Base-by-base conservation (phyloP, 2,113 vertebrate genomes). In the Caranx ignobilis region DNA sequence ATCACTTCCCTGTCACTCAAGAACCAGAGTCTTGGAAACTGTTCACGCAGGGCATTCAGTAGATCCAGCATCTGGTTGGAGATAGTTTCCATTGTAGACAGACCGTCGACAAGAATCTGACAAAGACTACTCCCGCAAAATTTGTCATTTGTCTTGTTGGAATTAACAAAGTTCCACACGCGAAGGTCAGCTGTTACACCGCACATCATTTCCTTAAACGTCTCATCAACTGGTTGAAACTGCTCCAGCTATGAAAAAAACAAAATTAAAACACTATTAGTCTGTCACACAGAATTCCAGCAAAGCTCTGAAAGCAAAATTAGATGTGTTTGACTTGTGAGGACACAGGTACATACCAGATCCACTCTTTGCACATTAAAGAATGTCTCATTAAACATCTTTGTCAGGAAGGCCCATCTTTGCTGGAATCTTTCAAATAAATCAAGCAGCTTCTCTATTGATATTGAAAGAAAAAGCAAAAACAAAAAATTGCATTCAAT, bases 1-100 rank as follows among this genome's bases (percentile, higher is more conserved):
- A 96, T 92, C 31, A 96, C 69, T 71, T 98, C 96, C 15, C 85
- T 87, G 34, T 96, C 87, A 45, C 95, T 96, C 57, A 98, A 94
- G 85, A 96, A 96, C 88, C 92, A 96, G 13, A 98, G 93, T 71
- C 96, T 95, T 48, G 95, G 95, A 70, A 95, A 97, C 55, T 81
- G 76, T 32, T 75, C 35, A 35, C 95, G 90, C 3, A 93, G 64
- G 2, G 77, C 66, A 21, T 95, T 93, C 13, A 96, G 81, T 31
- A 95, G 79, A 0, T 87, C 77, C 26, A 85, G 47, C 82, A 96
- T 88, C 31, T 94, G 91, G 37, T 59, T 77, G 52, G 92, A 94
- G 75, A 97, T 92, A 6, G 48, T 8, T 43, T 96, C 95, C 93
- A 97, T 94, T 55, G 87, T 87, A 10, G 72, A 65, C 0, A 96